Evolutionary conservation across 2,113 vertebrate genomes (phyloP).

Genomic region (Pelmatolapia mariae): DNA sequence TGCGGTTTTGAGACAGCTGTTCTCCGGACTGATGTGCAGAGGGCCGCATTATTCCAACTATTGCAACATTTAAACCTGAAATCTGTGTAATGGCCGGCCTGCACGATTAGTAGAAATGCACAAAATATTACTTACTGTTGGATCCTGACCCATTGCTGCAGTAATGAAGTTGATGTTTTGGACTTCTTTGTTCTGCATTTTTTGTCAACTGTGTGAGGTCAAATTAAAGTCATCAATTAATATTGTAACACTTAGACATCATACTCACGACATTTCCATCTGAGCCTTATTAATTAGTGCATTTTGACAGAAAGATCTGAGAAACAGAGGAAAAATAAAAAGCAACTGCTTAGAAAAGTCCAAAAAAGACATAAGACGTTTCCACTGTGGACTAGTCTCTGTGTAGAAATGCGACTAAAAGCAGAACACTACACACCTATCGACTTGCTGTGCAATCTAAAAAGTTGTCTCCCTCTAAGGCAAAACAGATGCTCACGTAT

Average conservation of each 20-base stretch:
- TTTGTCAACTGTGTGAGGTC: neutral
- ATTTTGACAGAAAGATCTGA: neutral
- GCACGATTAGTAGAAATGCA: neutral
- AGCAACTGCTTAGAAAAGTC: neutral
- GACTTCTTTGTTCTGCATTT: neutral
- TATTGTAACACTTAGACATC: neutral
- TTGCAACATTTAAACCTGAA: neutral
- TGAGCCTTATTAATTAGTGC: neutral
- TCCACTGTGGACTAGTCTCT: neutral
- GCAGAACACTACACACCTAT: neutral
- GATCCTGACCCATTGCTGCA: neutral
- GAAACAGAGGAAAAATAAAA: neutral
- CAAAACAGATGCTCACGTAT: neutral
- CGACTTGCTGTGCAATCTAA: neutral
- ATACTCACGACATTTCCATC: neutral
- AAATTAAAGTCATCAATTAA: neutral
- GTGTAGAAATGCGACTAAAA: neutral
- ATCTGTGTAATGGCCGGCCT: neutral
- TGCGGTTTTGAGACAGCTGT: neutral
- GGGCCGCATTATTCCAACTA: neutral
- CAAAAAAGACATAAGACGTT: neutral
- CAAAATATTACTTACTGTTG: neutral
- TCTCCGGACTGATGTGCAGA: neutral
- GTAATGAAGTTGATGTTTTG: neutral
- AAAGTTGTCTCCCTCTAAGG: neutral